A percentile compares a stretch with the other conserved stretches of the same genome.
These are phyloP conservation scores for Aricia artaxerxes DNA, from an alignment of 2,888 invertebrate species.

Conservation along the genomic window DNA sequence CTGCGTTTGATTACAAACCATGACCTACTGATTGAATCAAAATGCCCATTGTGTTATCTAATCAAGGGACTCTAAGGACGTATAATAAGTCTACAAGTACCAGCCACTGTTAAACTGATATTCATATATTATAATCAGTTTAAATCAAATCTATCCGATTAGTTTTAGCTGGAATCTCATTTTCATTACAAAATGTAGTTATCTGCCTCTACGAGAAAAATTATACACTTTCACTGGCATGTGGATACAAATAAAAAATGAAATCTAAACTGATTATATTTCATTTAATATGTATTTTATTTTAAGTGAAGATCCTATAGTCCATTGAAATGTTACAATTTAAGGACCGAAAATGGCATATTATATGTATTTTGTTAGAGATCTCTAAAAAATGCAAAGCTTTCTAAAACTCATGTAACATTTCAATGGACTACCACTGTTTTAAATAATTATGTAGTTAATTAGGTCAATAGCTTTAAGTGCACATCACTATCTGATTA, in stretches of 20 bases:
- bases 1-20: constrained; percentile 6
- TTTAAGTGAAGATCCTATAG: neutral
- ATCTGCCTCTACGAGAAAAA: neutral
- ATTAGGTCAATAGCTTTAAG: neutral
- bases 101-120: neutral
- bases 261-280: neutral
- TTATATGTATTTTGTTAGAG: no score
- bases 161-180: neutral
- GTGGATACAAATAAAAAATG: neutral
- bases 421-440: no score
- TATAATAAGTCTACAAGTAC: neutral
- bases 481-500: constrained; percentile 6
- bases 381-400: no score
- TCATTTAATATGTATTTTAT: neutral
- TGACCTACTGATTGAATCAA: neutral
- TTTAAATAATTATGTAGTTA: neutral
- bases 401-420: no score
- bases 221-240: neutral
- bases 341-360: no score
- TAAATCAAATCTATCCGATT: neutral
- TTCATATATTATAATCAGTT: no score
- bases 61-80: neutral
- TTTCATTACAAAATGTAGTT: neutral
- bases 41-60: neutral
- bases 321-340: no score